Base-by-base conservation (phyloP, 1,140 invertebrate genomes). In the Leptopilina boulardi region DNA sequence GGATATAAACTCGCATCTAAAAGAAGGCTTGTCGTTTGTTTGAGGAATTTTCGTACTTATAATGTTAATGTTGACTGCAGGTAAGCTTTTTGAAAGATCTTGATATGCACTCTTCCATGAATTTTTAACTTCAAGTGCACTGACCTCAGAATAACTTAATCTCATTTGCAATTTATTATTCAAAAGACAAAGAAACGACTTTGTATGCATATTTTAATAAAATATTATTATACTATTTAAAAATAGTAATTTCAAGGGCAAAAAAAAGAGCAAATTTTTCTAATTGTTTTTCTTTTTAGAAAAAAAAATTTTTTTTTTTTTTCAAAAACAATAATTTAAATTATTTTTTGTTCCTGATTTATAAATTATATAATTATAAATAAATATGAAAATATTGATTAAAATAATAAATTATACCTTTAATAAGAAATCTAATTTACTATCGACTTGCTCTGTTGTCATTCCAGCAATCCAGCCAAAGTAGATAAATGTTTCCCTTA, bases 391-490 rank as follows among this genome's bases (percentile, higher is more conserved):
- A 38, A 38, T 6, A 38, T 34, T 34, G 30, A n/a, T n/a, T 6
- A 34, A 34, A 34, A 34, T 34, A 38, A 38, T 6, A 38, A 38
- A 38, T 38, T 59, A 82, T 82, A 97, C 94, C 83, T 95, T 94
- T 6, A 98, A 84, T 4, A 98, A 91, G 91, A 98, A 98, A 81
- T 96, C 93, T 26, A 95, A 93, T 85, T 96, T 94, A 76, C 94
- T 93, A 51, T 96, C 94, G 3, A 98, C 94, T 83, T 95, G 92
- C 4, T 91, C 85, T 0, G 93, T 94, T 0, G 91, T 89, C 95
- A 98, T 96, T 11, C 95, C 95, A 74, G 96, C 94, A 72, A 98
- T 94, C 92, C 96, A 95, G 1, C 97, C 97, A 87, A 98, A 99
- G 89, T 97, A 99, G 77, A 95, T 94, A 87, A 98, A 93, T 0